Percentiles rank a stretch among this genome's conserved stretches.
phyloP scores from a whole-genome alignment of 2,797 vertebrate genomes.

The Paratrypauchen microcephalus region DNA sequence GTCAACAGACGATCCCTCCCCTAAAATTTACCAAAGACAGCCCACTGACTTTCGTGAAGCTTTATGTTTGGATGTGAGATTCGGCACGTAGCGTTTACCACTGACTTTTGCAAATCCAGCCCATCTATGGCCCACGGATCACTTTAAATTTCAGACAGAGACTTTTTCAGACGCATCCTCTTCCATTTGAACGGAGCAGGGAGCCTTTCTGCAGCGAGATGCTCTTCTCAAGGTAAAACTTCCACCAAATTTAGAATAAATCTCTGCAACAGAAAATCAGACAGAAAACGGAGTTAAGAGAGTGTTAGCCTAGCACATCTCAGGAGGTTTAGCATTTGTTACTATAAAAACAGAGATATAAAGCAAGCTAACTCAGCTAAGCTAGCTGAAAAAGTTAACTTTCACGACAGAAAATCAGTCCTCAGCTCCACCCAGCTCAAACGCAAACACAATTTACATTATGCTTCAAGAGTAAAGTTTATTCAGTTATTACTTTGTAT shows the following conservation, averaged over 20 bases:
- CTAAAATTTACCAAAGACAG: constrained; percentile 30
- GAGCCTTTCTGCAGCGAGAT: constrained; percentile 26
- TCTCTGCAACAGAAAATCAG: neutral
- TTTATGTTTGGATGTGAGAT: constrained; percentile 63
- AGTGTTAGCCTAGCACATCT: neutral
- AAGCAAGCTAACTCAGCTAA: constrained; percentile 19
- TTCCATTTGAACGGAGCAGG: constrained; percentile 11
- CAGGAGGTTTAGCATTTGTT: neutral
- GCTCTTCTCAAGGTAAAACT: constrained; percentile 55
- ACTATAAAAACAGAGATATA: neutral
- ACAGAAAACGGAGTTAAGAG: neutral
- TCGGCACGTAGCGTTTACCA: constrained; percentile 76
- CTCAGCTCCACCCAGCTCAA: neutral
- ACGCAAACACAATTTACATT: neutral
- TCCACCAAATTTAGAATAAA: neutral
- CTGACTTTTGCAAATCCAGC: constrained; percentile 34
- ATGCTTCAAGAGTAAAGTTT: neutral
- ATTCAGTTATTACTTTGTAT: neutral
- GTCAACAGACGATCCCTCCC: constrained; percentile 46
- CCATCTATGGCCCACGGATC: constrained; percentile 51
- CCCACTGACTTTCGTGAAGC: constrained; percentile 24
- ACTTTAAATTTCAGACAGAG: constrained; percentile 37
- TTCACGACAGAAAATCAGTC: neutral
- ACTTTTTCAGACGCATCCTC: neutral
- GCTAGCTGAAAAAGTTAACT: neutral